Evolutionary conservation across 2,113 vertebrate genomes (phyloP), one percentile per base, ranked within the genome.

Genomic region (Leucopsar rothschildi): DNA sequence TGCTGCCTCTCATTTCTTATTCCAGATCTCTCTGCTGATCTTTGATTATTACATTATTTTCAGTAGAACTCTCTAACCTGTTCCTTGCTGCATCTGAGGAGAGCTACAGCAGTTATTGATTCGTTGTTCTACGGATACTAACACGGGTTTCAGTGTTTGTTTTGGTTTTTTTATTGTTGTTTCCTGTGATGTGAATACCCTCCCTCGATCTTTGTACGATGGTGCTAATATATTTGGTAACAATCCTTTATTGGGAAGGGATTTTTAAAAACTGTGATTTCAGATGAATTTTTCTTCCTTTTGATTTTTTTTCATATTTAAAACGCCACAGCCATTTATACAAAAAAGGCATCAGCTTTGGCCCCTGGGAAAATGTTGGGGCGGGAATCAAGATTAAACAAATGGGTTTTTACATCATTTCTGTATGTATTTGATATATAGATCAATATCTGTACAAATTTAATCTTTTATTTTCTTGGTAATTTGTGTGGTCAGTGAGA

Each of bases 221-320:
- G 99, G 99, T 99, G 99, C 99, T 99, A 97, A 98, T 98, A 98
- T 98, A 99, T 99, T 99, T 99, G 98, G 99, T 99, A 99, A 98
- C 97, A 98, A 98, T 98, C 98, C 98, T 98, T 98, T 98, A 98
- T 97, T 98, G 98, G 98, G 98, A 98, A 98, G 97, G 98, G 98
- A 98, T 99, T 98, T 98, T 98, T 93, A 98, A 98, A 98, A 98
- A 99, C 98, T 99, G 98, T 98, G 98, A 98, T 98, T 95, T 98
- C 97, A 98, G 98, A 97, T 98, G 98, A 97, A 93, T 96, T 96
- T 98, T 98, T 98, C 97, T 98, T 98, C 98, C 97, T 98, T 98
- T 98, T 98, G 65, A 37, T 82, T 83, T 83, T 98, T 98, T 98
- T 98, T 98, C 98, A 71, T 99, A 99, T 99, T 99, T 99, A 99